A percentile compares a stretch with the other conserved stretches of the same genome.
These are phyloP conservation scores for Troilus luridus DNA, from an alignment of 2,888 invertebrate genomes.

Conservation along the genomic window DNA sequence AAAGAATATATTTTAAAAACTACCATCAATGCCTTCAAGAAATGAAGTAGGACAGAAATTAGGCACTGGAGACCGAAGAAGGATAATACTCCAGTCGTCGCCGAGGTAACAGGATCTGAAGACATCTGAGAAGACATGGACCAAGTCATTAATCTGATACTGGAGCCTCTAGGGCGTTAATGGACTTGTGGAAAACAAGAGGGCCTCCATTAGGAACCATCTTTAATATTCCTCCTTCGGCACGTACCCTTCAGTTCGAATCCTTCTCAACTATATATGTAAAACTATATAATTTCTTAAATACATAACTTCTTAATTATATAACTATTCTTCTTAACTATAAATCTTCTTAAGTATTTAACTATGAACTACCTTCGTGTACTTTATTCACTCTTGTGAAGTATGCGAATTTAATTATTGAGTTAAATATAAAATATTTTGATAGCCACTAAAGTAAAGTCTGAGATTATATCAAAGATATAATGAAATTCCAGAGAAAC, in stretches of 20 bases:
- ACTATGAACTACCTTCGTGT: neutral
- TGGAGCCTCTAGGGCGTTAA: neutral
- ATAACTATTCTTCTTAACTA: no score
- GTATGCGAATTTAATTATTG: neutral
- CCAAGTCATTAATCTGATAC: slow-evolving; percentile 40
- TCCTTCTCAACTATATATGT: neutral
- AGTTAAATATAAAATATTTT: neutral
- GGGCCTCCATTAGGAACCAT: neutral
- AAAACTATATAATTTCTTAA: no score
- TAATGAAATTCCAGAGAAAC: no score
- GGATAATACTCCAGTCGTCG: slow-evolving; percentile 7
- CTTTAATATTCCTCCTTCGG: neutral
- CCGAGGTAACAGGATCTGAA: neutral
- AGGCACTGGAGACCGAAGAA: neutral
- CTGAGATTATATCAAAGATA: no score
- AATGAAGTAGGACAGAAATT: neutral
- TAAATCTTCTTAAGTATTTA: no score
- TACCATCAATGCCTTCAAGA: neutral
- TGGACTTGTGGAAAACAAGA: slow-evolving; percentile 13
- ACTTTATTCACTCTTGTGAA: neutral
- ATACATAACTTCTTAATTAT: no score
- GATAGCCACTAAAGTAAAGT: no score
- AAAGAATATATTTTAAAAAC: no score
- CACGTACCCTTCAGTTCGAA: neutral
- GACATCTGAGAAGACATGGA: slow-evolving; percentile 18